Evolutionary conservation across 2,797 vertebrate species (phyloP).

Genomic region (Muraenolepis orangiensis): DNA sequence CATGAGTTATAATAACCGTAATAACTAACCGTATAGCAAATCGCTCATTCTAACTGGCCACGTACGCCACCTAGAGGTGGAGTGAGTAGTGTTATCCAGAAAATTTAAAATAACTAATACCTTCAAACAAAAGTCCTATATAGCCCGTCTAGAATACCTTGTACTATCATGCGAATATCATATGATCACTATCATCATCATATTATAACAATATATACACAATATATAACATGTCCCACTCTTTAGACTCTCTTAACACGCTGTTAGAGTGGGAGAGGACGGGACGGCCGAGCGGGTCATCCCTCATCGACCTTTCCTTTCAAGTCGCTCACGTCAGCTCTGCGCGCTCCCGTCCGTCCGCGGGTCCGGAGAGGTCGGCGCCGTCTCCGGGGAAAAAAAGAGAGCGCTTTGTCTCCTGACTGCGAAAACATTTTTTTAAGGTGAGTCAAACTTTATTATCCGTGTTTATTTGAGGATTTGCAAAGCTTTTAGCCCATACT

Average conservation of each 20-base stretch:
- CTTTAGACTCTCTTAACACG: no score
- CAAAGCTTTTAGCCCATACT: background rate
- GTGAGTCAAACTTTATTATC: background rate
- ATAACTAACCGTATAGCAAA: background rate
- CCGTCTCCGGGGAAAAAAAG: conserved; percentile 67
- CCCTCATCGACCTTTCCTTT: no score
- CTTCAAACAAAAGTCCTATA: no score
- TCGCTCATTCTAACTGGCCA: background rate
- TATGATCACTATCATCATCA: no score
- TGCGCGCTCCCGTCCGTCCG: conserved; percentile 60
- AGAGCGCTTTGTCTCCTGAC: conserved; percentile 33
- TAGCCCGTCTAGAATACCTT: no score
- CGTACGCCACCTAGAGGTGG: conserved; percentile 44
- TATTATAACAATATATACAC: no score
- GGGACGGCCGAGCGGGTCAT: no score
- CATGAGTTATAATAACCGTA: background rate
- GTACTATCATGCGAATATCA: no score
- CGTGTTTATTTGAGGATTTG: background rate
- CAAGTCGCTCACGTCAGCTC: conserved; percentile 30
- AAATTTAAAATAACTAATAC: no score
- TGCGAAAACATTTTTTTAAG: conserved; percentile 19
- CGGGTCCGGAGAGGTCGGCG: conserved; percentile 60
- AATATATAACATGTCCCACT: no score
- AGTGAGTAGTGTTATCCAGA: no score
- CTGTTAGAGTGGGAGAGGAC: no score